A percentile compares a stretch with the other conserved stretches of the same genome.
Evolutionary conservation across 1,140 invertebrate genomes (phyloP).

Genomic region (Onthophagus taurus): DNA sequence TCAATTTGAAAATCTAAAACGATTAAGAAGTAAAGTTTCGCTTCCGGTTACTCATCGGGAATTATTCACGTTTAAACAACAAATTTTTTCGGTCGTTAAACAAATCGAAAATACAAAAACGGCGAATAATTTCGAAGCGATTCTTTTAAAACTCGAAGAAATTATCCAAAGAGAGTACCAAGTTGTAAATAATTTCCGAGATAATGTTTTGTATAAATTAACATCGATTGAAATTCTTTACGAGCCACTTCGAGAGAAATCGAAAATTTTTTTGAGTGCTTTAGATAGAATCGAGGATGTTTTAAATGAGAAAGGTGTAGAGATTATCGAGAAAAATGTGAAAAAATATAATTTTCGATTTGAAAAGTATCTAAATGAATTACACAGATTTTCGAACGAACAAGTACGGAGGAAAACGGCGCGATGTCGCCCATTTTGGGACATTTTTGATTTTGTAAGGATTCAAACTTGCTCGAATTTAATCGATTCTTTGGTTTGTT

Average conservation of each 20-base stretch:
- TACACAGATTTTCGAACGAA: not conserved
- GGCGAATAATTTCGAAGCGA: not conserved
- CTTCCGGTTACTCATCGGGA: not conserved
- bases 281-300: not conserved
- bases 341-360: conserved; percentile 2
- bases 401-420: not conserved
- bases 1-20: too few relatives aligned
- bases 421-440: not conserved
- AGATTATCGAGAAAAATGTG: not conserved
- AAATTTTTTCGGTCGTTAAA: not conserved
- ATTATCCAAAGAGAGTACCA: not conserved
- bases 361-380: not conserved
- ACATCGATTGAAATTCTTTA: conserved; percentile 1
- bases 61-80: not conserved
- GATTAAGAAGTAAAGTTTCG: not conserved
- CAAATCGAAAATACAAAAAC: conserved; percentile 1
- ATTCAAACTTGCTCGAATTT: not conserved
- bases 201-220: conserved; percentile 1
- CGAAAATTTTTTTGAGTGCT: conserved; percentile 3
- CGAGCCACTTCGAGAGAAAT: not conserved
- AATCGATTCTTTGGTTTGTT: not conserved
- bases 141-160: not conserved
- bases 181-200: not conserved
- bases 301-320: not conserved
- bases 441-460: not conserved